Evolutionary conservation across 2,797 vertebrate genomes (phyloP).

Genomic region (Pyrocephalus nanus): DNA sequence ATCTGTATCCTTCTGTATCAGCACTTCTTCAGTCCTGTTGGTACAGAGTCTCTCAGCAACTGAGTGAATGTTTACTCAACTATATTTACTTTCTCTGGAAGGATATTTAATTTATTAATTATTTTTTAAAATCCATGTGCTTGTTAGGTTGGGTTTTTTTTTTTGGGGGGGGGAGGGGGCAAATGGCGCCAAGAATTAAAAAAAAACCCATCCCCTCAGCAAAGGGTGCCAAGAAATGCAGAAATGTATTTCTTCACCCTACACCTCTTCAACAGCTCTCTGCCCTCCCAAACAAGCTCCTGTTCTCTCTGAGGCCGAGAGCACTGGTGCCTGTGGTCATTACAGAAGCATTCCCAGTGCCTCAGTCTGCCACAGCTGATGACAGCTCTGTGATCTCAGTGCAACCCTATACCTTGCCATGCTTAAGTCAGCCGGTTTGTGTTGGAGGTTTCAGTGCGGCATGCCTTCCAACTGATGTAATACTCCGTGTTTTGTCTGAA

Average conservation of each 20-base stretch:
- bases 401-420: neutral
- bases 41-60: neutral
- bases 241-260: neutral
- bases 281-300: neutral
- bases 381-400: conserved; percentile 41
- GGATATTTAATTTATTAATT: neutral
- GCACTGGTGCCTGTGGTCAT: neutral
- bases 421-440: conserved; percentile 32
- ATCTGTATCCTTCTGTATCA: neutral
- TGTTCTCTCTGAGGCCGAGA: neutral
- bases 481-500: conserved; percentile 1
- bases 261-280: neutral
- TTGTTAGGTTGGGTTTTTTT: neutral
- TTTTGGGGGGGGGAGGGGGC: neutral
- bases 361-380: neutral
- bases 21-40: neutral
- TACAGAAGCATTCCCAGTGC: neutral
- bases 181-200: neutral
- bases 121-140: neutral
- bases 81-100: neutral
- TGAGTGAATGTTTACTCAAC: neutral
- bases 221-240: neutral
- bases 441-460: neutral
- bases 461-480: conserved; percentile 40
- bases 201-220: accelerated